These are phyloP conservation scores for Crenuchus spilurus DNA, from an alignment of 2,797 vertebrate genomes.

Conservation along the genomic window DNA sequence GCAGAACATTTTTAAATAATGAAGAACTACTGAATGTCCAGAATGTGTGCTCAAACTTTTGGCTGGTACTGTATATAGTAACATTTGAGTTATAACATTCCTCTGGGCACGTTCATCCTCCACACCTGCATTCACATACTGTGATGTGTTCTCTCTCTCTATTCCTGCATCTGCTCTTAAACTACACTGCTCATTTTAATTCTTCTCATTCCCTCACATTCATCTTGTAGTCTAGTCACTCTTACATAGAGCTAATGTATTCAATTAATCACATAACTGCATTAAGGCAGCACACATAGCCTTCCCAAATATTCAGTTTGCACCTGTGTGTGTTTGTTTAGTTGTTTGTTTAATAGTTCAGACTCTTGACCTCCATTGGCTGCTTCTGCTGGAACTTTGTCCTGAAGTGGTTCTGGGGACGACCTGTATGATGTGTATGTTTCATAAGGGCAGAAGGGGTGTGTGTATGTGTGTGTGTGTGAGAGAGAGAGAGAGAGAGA, in stretches of 20 bases:
- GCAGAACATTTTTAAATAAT: no score
- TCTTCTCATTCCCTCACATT: conserved; percentile 34
- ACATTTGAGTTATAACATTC: neutral
- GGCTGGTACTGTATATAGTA: no score
- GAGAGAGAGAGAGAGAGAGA: no score
- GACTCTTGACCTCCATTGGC: neutral
- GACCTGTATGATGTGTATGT: no score
- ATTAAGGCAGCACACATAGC: conserved; percentile 1
- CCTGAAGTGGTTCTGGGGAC: neutral
- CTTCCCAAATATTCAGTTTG: conserved; percentile 8
- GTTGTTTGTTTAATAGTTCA: neutral
- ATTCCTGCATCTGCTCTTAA: no score
- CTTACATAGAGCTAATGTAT: conserved; percentile 41
- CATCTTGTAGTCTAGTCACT: conserved; percentile 41
- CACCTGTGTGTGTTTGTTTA: neutral
- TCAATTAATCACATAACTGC: conserved; percentile 44
- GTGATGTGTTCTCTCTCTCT: neutral
- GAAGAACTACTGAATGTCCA: no score
- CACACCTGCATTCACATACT: conserved; percentile 3
- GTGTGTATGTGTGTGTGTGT: neutral
- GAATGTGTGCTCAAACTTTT: no score
- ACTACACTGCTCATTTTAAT: conserved; percentile 48
- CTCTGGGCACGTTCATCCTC: neutral
- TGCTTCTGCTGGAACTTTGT: neutral
- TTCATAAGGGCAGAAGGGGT: no score